Conservation (phyloP, 2,888 invertebrate species). For the Drosophila yooni region DNA sequence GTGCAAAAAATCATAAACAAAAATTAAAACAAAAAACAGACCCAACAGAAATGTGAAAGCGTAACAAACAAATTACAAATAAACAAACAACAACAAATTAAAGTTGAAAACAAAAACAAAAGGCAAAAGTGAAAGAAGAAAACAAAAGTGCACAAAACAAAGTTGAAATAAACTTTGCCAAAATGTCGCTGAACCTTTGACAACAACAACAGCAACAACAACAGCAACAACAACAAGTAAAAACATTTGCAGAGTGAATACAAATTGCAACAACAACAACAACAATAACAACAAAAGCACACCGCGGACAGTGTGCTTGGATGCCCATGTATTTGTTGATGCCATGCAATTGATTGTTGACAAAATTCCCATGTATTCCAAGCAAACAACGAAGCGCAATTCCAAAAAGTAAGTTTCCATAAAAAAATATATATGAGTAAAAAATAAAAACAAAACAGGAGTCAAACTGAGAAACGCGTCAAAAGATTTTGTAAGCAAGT, state of each 20-base stretch:
- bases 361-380: constrained; percentile 85
- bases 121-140: constrained; percentile 31
- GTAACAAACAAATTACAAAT: constrained; percentile 48
- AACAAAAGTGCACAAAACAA: constrained; percentile 48
- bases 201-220: constrained; percentile 36
- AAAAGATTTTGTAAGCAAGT: constrained; percentile 19
- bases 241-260: constrained; percentile 14
- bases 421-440: constrained; percentile 11
- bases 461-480: constrained; percentile 15
- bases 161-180: constrained; percentile 50
- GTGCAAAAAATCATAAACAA: constrained; percentile 44
- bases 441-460: constrained; percentile 4
- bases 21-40: constrained; percentile 42
- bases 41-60: constrained; percentile 65
- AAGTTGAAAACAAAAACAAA: constrained; percentile 36
- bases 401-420: constrained; percentile 84
- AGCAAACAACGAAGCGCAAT: constrained; percentile 85
- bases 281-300: constrained; percentile 49
- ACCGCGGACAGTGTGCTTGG: constrained; percentile 56
- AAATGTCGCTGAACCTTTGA: constrained; percentile 65
- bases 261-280: constrained; percentile 35
- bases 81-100: constrained; percentile 25
- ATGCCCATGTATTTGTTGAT: constrained; percentile 77
- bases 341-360: constrained; percentile 85
- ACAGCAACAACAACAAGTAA: constrained; percentile 9